Evolutionary conservation across 2,113 vertebrate genomes (phyloP), one percentile per base, ranked within the genome.

Genomic region (Todiramphus saurophagus): DNA sequence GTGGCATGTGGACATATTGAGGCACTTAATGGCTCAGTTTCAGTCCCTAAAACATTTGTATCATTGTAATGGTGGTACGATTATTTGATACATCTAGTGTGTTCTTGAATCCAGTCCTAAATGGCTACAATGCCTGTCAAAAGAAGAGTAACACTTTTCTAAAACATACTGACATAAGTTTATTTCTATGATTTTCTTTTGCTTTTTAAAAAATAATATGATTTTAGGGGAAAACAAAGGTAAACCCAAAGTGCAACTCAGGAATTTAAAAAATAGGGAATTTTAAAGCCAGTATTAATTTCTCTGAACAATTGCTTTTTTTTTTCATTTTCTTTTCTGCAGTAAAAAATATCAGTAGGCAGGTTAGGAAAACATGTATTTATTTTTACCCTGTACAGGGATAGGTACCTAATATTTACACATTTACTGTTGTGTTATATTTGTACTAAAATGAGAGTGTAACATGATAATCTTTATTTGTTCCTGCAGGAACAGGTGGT

Each of bases 261-360:
- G 14, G 8, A 72, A 62, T 66, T 89, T 16, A 27, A 35, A 74
- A 83, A 67, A 48, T 13, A 33, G 25, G 6, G 5, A 44, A 31
- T 15, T 84, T 37, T 41, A 69, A 87, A 62, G 4, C 10, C 35
- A 63, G 11, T 24, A 64, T 46, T 41, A 35, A 55, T 75, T 79
- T 85, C 0, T 44, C 24, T 41, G 43, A 79, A 80, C 44, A 80
- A 35, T 3, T n/a, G 16, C 9, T 13, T 7, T 35, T 62, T 25
- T 21, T 28, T 27, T 14, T 46, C 24, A 44, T 41, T 18, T 2
- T 28, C 28, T 60, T 31, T 4, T 3, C 2, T 4, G 2, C 9
- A 6, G 3, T 1, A 58, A 27, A 3, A 20, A 3, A 20, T 30
- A 44, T 5, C 8, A 50, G 8, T 60, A 8, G 3, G 17, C 4